These are phyloP conservation scores for Plecotus auritus DNA, from an alignment of 2,113 vertebrate species.

Conservation along the genomic window DNA sequence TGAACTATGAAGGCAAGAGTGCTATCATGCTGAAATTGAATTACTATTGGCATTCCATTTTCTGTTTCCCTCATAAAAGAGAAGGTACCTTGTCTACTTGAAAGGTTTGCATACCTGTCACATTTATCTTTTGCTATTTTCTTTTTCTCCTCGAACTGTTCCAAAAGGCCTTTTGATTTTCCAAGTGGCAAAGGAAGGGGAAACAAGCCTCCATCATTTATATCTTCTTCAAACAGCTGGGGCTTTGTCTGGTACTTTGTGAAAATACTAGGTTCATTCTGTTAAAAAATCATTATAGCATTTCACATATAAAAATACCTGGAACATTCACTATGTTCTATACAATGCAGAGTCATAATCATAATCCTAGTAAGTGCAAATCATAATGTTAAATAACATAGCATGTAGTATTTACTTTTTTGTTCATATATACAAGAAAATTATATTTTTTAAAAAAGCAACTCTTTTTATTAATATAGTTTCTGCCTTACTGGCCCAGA, in stretches of 20 bases:
- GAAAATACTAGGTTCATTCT: constrained; percentile 87
- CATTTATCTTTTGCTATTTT: constrained; percentile 89
- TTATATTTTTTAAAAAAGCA: neutral
- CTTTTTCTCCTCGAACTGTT: constrained; percentile 90
- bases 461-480: constrained; percentile 30
- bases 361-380: neutral
- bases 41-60: constrained; percentile 9
- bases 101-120: constrained; percentile 82
- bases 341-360: neutral
- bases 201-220: constrained; percentile 79
- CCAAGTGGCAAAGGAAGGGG: constrained; percentile 71
- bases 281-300: constrained; percentile 68
- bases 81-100: neutral
- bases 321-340: constrained; percentile 20
- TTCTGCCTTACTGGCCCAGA: neutral
- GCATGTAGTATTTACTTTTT: neutral
- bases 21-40: constrained; percentile 27
- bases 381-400: constrained; percentile 18
- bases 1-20: neutral
- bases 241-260: constrained; percentile 92
- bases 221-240: constrained; percentile 86
- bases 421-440: constrained; percentile 15
- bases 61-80: constrained; percentile 11
- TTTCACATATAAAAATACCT: constrained; percentile 63
- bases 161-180: constrained; percentile 83